Conservation (phyloP, 2,888 invertebrate species). For the Ochropleura plecta region DNA sequence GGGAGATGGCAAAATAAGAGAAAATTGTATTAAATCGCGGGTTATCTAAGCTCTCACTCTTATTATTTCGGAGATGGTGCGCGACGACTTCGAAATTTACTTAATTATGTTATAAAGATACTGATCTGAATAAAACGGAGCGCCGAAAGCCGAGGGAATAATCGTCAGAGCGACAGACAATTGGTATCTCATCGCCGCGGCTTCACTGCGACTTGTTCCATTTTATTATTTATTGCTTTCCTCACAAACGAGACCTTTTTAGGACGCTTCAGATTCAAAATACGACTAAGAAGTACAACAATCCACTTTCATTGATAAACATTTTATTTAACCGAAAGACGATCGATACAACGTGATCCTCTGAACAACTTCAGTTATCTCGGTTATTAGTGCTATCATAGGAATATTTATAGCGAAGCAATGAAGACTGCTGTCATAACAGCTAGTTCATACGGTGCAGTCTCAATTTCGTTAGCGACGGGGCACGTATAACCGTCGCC, state of each 20-base stretch:
- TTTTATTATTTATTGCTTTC: conserved; percentile 61
- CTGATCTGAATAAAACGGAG: conserved; percentile 80
- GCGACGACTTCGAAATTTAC: conserved; percentile 83
- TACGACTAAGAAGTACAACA: conserved; percentile 26
- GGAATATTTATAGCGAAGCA: conserved; percentile 32
- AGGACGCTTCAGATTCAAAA: conserved; percentile 33
- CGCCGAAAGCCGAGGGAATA: conserved; percentile 66
- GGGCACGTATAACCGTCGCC: conserved; percentile 70
- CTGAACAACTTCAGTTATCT: conserved; percentile 10
- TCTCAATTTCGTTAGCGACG: conserved; percentile 81
- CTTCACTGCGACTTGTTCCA: conserved; percentile 48
- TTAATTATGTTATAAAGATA: conserved; percentile 86
- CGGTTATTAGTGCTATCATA: conserved; percentile 11
- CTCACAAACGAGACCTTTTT: conserved; percentile 42
- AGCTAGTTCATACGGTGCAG: conserved; percentile 74
- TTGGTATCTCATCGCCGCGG: conserved; percentile 70
- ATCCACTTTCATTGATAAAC: conserved; percentile 36
- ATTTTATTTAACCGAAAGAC: conserved; percentile 14
- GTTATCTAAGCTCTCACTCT: conserved; percentile 81
- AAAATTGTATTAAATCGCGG: conserved; percentile 81
- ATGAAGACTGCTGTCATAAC: conserved; percentile 52
- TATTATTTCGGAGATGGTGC: conserved; percentile 82
- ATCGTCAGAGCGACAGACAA: conserved; percentile 72
- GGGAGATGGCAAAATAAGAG: conserved; percentile 77
- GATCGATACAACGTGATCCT: conserved; percentile 18